phyloP scores from a whole-genome alignment of 2,113 vertebrate species.

The Spilogale gracilis region DNA sequence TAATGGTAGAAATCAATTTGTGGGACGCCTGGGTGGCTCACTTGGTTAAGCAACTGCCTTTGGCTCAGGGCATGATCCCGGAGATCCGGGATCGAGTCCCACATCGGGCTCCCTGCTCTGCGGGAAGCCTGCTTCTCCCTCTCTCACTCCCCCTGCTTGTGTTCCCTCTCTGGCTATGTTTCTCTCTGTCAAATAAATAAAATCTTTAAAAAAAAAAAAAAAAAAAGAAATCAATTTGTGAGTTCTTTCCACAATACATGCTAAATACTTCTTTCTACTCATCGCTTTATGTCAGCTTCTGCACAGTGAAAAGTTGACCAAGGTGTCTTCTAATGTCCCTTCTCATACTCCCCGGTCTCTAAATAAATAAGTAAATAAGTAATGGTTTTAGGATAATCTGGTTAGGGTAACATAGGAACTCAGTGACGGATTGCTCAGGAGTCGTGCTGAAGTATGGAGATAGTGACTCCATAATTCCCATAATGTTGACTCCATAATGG shows the following conservation, averaged over 20 bases:
- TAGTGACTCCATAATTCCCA: background rate
- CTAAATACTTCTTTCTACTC: background rate
- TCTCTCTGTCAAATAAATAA: too few relatives aligned
- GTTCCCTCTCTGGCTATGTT: too few relatives aligned
- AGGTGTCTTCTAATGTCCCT: too few relatives aligned
- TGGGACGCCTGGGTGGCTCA: too few relatives aligned
- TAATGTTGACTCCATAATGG: background rate
- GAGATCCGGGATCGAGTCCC: too few relatives aligned
- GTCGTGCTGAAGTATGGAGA: background rate
- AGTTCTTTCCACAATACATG: background rate
- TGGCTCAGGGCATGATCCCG: too few relatives aligned
- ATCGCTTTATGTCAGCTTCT: background rate
- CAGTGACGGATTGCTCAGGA: background rate
- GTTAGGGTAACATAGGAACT: background rate
- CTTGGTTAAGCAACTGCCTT: too few relatives aligned
- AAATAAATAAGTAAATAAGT: background rate
- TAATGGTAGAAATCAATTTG: background rate
- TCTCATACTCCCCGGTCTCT: background rate
- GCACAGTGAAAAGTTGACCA: background rate
- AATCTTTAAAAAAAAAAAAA: too few relatives aligned
- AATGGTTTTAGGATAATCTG: background rate
- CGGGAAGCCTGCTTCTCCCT: too few relatives aligned
- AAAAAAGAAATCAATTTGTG: background rate
- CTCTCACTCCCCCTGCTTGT: too few relatives aligned
- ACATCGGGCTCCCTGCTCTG: too few relatives aligned